Percentiles rank a stretch among this genome's conserved stretches.
These are phyloP conservation scores for Allenopithecus nigroviridis DNA, from an alignment of 2,797 vertebrate species.

Conservation along the genomic window DNA sequence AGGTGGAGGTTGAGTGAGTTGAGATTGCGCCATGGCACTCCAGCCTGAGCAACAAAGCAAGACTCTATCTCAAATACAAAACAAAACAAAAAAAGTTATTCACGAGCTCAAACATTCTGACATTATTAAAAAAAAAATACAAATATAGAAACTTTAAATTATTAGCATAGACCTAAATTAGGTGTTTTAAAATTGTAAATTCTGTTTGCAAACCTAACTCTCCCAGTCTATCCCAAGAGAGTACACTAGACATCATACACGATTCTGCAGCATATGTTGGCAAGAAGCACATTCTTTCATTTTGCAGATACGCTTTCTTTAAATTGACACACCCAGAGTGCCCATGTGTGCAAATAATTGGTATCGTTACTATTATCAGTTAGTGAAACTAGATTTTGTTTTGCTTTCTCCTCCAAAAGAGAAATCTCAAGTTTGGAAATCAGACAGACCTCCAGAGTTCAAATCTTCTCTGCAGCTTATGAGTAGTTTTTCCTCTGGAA, in stretches of 20 bases:
- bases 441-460: background rate
- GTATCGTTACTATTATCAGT: background rate
- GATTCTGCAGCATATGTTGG: background rate
- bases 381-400: background rate
- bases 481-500: background rate
- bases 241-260: background rate
- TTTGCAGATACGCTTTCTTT: background rate
- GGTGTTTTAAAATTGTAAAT: background rate
- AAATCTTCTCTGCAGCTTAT: background rate
- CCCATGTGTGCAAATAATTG: background rate
- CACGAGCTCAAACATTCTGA: constrained; percentile 11
- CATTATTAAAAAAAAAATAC: background rate
- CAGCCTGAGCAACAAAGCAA: no score
- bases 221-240: background rate
- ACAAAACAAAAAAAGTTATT: background rate
- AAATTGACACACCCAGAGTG: background rate
- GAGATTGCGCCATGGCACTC: no score
- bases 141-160: background rate
- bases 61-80: no score
- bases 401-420: background rate
- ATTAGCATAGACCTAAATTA: background rate
- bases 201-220: background rate
- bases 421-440: background rate
- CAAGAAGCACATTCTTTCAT: background rate
- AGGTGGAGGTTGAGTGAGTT: no score